Evolutionary conservation across 2,888 invertebrate genomes (phyloP).

Genomic region (Cataglyphis albicans): DNA sequence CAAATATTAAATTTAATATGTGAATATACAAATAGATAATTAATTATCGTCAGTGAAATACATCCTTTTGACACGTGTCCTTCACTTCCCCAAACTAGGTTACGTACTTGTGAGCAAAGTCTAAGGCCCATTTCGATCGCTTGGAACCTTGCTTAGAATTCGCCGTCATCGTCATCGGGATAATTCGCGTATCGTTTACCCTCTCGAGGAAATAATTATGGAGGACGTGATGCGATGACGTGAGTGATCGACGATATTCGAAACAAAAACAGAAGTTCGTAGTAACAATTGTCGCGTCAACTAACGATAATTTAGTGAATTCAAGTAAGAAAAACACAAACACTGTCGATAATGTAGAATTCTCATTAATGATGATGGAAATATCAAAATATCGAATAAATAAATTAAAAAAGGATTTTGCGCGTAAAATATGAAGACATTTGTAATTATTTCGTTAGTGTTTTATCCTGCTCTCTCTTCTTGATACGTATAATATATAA

Average conservation of each 20-base stretch:
- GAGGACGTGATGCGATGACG: not conserved
- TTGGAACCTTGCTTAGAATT: constrained; percentile 77
- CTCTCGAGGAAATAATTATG: not conserved
- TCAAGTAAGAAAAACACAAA: not conserved
- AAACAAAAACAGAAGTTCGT: not conserved
- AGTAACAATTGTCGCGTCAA: constrained; percentile 7
- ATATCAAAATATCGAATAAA: not conserved
- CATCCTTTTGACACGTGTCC: not conserved
- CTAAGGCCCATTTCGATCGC: constrained; percentile 82
- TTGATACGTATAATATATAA: constrained; percentile 27
- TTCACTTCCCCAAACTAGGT: not conserved
- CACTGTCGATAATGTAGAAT: not conserved
- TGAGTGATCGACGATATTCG: constrained; percentile 11
- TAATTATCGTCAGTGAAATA: not conserved
- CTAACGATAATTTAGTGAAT: not conserved
- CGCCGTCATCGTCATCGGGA: constrained; percentile 63
- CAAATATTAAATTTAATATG: not conserved
- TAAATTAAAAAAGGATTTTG: not conserved
- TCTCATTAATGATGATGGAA: not conserved
- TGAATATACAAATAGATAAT: not conserved
- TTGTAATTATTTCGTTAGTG: not conserved
- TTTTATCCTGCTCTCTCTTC: constrained; percentile 19
- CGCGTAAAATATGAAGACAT: not conserved
- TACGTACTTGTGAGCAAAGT: constrained; percentile 83
- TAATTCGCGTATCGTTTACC: not conserved